Base-by-base conservation (phyloP, 2,888 invertebrate genomes). In the Diadegma fenestrale region DNA sequence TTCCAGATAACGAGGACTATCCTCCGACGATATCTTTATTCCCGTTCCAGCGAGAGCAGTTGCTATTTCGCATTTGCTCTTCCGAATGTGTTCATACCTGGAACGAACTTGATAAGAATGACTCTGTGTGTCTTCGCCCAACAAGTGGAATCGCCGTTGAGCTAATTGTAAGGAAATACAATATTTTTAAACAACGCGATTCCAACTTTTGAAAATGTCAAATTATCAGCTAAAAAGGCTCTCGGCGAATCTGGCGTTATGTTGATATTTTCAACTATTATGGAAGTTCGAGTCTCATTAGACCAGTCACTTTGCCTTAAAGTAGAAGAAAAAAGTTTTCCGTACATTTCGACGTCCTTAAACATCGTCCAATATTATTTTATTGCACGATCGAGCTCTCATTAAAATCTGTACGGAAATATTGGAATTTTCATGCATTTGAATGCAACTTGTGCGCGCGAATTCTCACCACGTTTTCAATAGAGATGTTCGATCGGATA, bases 1-100 rank as follows among this genome's bases (percentile, higher is more conserved):
- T 77, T 58, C 64, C 72, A 66, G 77, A 73, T 82, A 78, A 73
- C 77, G 72, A 63, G 64, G 58, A 73, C 68, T 77, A 77, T 69
- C 58, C 26, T 79, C 68, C 19, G 48, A 63, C 66, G 54, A 79
- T 69, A 45, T 61, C 58, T 61, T 33, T 69, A 58, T 45, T 58
- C 69, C 69, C 58, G 30, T 76, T 75, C 54, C 22, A 69, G 6
- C 54, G 14, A 43, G 14, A 26, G 26, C 14, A n/a, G 6, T 61
- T 45, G 19, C 51, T 19, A 43, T 43, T 58, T 64, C 68, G 81
- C 78, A 37, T 77, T 77, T 69, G 78, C 61, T 80, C 83, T 68
- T 63, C 76, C 48, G 37, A 68, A 69, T 82, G 76, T 80, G 66
- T 51, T 7, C 1, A 22, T 37, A 37, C 22, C n/a, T 22, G 10